Conservation (phyloP, 2,888 invertebrate genomes). For the Polydrusus pterygomalis region DNA sequence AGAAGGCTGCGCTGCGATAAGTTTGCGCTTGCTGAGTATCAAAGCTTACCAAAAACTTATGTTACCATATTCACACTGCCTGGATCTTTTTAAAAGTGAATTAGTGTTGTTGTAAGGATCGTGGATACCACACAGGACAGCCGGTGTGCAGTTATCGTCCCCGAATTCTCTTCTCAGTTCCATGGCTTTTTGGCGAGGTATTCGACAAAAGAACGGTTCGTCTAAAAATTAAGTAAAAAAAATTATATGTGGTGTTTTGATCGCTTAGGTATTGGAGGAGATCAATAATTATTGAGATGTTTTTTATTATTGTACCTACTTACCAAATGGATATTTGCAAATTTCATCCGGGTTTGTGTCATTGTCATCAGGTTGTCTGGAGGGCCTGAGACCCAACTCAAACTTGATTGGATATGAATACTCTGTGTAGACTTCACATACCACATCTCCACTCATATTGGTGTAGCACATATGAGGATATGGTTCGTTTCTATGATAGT, state of each 20-base stretch:
- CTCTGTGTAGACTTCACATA: conserved; percentile 79
- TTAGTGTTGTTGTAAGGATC: conserved; percentile 81
- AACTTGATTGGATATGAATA: conserved; percentile 74
- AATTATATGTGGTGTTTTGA: too few species aligned
- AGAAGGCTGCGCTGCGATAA: too few species aligned
- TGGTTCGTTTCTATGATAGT: conserved; percentile 52
- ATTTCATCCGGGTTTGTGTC: conserved; percentile 67
- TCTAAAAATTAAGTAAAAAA: conserved; percentile 66
- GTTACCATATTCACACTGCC: conserved; percentile 82
- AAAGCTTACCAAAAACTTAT: conserved; percentile 77
- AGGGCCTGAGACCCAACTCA: conserved; percentile 74
- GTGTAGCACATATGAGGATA: conserved; percentile 77
- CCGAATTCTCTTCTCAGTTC: conserved; percentile 67
- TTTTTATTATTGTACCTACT: too few species aligned
- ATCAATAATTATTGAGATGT: too few species aligned
- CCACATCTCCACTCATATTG: conserved; percentile 64
- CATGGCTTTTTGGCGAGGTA: conserved; percentile 73
- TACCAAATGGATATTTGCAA: conserved; percentile 81
- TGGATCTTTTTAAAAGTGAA: conserved; percentile 81
- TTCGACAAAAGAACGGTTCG: conserved; percentile 76
- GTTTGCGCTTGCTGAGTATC: too few species aligned
- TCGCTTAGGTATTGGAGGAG: too few species aligned
- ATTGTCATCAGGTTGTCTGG: conserved; percentile 66
- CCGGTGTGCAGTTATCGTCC: conserved; percentile 75
- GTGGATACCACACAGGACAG: conserved; percentile 82